Evolutionary conservation across 64 coral and sea anemone species (phyloP).

Genomic region (Pachyseris speciosa): DNA sequence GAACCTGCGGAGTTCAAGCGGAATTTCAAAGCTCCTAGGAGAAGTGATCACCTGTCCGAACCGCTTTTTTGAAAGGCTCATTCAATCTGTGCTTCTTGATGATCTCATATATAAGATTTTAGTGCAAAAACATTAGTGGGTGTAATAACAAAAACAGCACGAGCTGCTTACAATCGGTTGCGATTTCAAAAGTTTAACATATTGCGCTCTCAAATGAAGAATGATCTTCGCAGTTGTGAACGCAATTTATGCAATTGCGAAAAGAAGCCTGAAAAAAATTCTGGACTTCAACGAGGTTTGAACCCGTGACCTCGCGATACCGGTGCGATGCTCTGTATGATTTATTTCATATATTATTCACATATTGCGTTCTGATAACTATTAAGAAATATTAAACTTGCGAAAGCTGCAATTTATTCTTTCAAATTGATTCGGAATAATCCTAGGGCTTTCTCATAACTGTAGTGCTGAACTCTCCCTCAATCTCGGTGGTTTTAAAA

Average conservation of each 20-base stretch:
- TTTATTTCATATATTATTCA: no score
- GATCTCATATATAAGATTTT: no score
- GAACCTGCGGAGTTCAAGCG: not conserved
- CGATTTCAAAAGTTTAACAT: not conserved
- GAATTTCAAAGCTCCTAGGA: not conserved
- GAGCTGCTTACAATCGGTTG: not conserved
- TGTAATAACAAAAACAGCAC: conserved; percentile 2
- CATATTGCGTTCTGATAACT: no score
- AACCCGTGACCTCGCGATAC: no score
- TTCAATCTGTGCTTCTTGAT: no score
- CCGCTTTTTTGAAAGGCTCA: not conserved
- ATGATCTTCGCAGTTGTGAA: no score
- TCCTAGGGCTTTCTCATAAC: not conserved
- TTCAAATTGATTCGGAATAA: not conserved
- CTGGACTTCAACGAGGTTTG: no score
- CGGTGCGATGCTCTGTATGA: no score
- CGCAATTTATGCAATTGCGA: no score
- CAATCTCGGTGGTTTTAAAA: not conserved
- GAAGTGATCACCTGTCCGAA: not conserved
- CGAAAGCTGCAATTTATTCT: not conserved
- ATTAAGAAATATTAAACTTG: not conserved
- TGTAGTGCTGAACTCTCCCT: not conserved
- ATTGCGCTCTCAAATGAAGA: not conserved
- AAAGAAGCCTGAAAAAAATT: no score
- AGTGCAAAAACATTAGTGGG: not conserved